Percentiles rank a stretch among this genome's conserved stretches.
These are phyloP conservation scores for Felis chaus DNA, from an alignment of 2,113 vertebrate genomes.

Conservation along the genomic window DNA sequence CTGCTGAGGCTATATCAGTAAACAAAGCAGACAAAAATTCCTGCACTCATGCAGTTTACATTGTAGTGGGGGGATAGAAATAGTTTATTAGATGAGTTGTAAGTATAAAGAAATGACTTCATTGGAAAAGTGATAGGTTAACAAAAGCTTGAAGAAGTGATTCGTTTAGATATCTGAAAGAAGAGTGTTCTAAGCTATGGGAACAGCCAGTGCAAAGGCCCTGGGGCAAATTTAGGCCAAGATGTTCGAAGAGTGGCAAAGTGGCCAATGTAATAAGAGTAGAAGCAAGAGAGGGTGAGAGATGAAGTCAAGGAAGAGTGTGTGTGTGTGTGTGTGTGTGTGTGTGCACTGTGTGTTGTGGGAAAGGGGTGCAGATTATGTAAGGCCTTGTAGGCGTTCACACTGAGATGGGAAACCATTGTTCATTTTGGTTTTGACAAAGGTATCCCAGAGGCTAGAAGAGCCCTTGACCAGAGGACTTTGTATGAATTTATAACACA, in stretches of 20 bases:
- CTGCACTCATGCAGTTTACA: not conserved
- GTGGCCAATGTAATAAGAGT: not conserved
- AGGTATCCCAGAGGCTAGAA: not conserved
- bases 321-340: not conserved
- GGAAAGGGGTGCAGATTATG: not conserved
- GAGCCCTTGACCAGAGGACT: not conserved
- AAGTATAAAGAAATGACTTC: not conserved
- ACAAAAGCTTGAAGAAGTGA: not conserved
- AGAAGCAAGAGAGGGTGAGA: not conserved
- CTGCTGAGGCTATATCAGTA: not conserved
- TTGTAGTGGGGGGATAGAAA: not conserved
- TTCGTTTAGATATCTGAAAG: not conserved
- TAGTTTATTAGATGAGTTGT: not conserved
- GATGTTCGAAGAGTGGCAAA: not conserved
- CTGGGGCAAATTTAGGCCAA: not conserved
- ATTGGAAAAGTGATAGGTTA: slow-evolving; percentile 1
- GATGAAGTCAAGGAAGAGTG: not conserved
- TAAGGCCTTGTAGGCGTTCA: not conserved
- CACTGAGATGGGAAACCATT: not conserved
- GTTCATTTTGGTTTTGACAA: slow-evolving; percentile 38
- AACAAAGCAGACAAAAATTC: slow-evolving; percentile 23
- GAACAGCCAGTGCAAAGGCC: not conserved
- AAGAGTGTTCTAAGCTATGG: not conserved
- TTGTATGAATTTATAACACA: not conserved
- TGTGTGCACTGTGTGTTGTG: not conserved